Percentiles rank a stretch among this genome's conserved stretches.
These are phyloP conservation scores for Orchesella cincta DNA, from an alignment of 1,140 invertebrate species.

Conservation along the genomic window DNA sequence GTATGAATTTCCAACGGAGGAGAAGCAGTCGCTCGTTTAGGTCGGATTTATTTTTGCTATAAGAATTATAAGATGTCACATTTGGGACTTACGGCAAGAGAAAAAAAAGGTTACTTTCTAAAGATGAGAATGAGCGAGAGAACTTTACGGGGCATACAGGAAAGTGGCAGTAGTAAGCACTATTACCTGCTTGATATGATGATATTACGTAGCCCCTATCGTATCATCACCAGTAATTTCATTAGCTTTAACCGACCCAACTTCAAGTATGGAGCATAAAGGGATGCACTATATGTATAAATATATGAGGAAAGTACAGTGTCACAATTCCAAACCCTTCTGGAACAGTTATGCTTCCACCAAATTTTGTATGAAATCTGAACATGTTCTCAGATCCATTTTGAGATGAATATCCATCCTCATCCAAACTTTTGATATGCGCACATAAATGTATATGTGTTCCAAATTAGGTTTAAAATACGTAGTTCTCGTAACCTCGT, in stretches of 20 bases:
- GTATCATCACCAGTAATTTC: constrained; percentile 6
- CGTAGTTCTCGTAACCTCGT: too few relatives aligned
- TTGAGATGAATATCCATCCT: too few relatives aligned
- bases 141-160: background rate
- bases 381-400: too few relatives aligned
- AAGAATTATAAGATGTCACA: constrained; percentile 8
- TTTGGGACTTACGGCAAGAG: background rate
- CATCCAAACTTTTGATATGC: too few relatives aligned
- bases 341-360: too few relatives aligned
- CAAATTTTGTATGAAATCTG: too few relatives aligned
- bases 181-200: constrained; percentile 15
- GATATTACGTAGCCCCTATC: constrained; percentile 10
- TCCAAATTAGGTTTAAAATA: too few relatives aligned
- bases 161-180: constrained; percentile 2
- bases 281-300: too few relatives aligned
- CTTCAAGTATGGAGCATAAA: too few relatives aligned
- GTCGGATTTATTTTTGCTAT: background rate
- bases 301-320: too few relatives aligned
- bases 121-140: background rate
- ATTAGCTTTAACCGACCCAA: background rate
- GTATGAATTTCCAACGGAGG: background rate
- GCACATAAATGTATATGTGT: too few relatives aligned
- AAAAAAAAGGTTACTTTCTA: background rate
- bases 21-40: background rate
- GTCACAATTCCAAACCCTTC: too few relatives aligned